Percentiles rank a stretch among this genome's conserved stretches.
These are phyloP conservation scores for Corythornis vintsioides DNA, from an alignment of 2,113 vertebrate species.

Conservation along the genomic window DNA sequence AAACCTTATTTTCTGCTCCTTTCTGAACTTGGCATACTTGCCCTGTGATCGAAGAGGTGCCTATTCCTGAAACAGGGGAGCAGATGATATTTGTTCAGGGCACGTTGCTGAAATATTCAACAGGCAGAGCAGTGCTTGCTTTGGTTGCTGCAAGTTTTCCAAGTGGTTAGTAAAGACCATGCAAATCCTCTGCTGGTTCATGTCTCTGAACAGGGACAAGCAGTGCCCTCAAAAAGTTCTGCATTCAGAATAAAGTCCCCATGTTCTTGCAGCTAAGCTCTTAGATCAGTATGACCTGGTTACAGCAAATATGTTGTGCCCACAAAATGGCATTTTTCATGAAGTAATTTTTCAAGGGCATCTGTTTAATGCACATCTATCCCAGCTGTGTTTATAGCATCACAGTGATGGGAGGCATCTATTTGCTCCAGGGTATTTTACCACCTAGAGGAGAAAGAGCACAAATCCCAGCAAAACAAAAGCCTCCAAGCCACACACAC, in stretches of 20 bases:
- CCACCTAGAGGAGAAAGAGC: background rate
- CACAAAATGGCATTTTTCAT: background rate
- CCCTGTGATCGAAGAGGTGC: background rate
- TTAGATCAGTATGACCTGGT: background rate
- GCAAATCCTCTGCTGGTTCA: background rate
- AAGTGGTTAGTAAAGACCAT: background rate
- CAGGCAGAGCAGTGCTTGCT: background rate
- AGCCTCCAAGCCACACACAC: background rate
- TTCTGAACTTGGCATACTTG: background rate
- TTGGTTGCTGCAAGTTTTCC: background rate
- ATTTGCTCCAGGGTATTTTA: background rate
- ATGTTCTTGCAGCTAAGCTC: background rate
- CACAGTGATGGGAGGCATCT: background rate
- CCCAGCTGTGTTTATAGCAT: background rate
- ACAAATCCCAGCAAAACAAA: background rate
- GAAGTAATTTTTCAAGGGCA: background rate
- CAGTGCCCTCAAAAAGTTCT: background rate
- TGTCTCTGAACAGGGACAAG: background rate
- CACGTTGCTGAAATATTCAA: background rate
- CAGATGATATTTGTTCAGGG: background rate
- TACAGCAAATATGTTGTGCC: background rate
- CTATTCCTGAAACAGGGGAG: background rate
- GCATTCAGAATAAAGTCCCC: background rate
- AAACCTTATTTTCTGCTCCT: background rate
- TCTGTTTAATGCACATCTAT: background rate